phyloP scores from a whole-genome alignment of 2,888 invertebrate genomes.

The Lepeophtheirus nordmannii region DNA sequence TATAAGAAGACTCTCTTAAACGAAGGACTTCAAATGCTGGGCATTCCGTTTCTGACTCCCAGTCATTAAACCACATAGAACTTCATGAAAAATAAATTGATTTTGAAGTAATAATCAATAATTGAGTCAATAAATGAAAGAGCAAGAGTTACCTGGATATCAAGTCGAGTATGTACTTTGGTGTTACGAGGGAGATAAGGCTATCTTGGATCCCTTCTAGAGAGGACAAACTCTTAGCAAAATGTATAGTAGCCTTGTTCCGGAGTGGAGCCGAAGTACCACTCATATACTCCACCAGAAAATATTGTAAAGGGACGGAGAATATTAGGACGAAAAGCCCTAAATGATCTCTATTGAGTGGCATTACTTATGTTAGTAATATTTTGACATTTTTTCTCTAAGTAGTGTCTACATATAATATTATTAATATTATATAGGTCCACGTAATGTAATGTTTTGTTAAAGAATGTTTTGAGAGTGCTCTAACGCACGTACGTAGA shows the following conservation, averaged over 20 bases:
- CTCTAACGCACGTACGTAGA: too few relatives aligned
- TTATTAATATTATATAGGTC: too few relatives aligned
- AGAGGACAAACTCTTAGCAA: neutral
- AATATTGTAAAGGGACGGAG: slow-evolving; percentile 35
- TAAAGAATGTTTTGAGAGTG: too few relatives aligned
- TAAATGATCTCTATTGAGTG: slow-evolving; percentile 30
- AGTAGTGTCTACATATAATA: too few relatives aligned
- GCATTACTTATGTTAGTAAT: slow-evolving; percentile 26
- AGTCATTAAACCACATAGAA: slow-evolving; percentile 22
- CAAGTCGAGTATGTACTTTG: neutral
- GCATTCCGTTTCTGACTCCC: slow-evolving; percentile 16
- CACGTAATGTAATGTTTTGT: too few relatives aligned
- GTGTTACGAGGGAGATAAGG: neutral
- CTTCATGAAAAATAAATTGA: neutral
- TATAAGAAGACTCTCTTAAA: slow-evolving; percentile 4
- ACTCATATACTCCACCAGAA: slow-evolving; percentile 31
- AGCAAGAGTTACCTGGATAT: neutral
- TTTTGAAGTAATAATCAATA: neutral
- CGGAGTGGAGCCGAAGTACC: neutral
- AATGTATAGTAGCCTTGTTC: neutral
- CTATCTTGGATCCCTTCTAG: neutral
- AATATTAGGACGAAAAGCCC: slow-evolving; percentile 33
- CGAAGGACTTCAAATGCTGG: slow-evolving; percentile 19
- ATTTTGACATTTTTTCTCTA: too few relatives aligned
- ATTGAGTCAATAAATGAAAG: neutral